Conservation (phyloP, 1,140 invertebrate genomes). For the Apocrypta bakeri region DNA sequence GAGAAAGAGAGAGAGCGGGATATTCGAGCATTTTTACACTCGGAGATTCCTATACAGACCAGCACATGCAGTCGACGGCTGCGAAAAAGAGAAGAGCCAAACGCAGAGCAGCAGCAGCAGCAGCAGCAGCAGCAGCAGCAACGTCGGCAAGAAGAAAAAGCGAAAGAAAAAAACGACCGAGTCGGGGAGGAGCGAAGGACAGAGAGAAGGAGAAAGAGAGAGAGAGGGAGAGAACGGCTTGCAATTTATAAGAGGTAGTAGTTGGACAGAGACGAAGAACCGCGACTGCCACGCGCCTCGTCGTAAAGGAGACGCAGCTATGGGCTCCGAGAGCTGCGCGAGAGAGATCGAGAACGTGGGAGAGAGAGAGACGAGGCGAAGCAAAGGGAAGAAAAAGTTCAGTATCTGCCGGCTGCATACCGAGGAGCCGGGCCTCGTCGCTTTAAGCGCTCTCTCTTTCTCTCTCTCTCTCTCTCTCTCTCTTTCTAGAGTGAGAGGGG, state of each 20-base stretch:
- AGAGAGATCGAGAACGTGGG: slow-evolving; percentile 47
- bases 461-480: slow-evolving; percentile 19
- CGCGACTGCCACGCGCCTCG: slow-evolving; percentile 55
- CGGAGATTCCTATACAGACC: slow-evolving; percentile 18
- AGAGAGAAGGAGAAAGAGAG: slow-evolving; percentile 33
- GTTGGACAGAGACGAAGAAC: slow-evolving; percentile 41
- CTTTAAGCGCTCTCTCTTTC: slow-evolving; percentile 17
- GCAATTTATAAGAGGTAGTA: slow-evolving; percentile 40
- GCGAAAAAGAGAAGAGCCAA: slow-evolving; percentile 13
- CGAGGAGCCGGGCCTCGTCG: slow-evolving; percentile 20
- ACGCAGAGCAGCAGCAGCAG: not conserved
- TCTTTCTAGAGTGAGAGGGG: not conserved
- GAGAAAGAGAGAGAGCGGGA: not conserved
- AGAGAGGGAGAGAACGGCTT: slow-evolving; percentile 10
- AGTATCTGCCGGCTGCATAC: slow-evolving; percentile 47
- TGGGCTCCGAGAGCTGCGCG: slow-evolving; percentile 17
- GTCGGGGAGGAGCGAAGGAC: not conserved
- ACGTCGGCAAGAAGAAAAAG: slow-evolving; percentile 21
- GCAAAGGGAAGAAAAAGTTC: slow-evolving; percentile 43
- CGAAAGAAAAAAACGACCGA: slow-evolving; percentile 18
- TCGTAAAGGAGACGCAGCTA: slow-evolving; percentile 51
- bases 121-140: not conserved
- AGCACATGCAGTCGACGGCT: not conserved
- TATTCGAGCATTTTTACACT: slow-evolving; percentile 23
- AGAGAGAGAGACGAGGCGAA: slow-evolving; percentile 26